These are phyloP conservation scores for Thecophora atra DNA, from an alignment of 2,888 invertebrate species.

Conservation along the genomic window DNA sequence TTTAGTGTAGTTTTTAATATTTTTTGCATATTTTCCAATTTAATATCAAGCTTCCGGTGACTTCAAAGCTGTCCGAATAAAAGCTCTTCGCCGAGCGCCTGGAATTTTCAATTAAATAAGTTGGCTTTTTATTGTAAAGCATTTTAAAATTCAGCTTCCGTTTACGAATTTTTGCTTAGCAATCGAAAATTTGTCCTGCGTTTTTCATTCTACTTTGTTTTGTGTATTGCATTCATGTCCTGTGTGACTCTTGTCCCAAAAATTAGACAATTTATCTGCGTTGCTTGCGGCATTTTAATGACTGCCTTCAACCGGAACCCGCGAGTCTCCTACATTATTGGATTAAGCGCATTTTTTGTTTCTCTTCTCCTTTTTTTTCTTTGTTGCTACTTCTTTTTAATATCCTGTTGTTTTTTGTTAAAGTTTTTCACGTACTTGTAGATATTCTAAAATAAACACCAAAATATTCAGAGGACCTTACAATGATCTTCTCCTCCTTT, in stretches of 20 bases:
- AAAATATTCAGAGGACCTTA: neutral
- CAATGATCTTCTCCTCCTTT: no score
- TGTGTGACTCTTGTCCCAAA: slow-evolving; percentile 5
- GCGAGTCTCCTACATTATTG: no score
- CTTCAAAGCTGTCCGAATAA: neutral
- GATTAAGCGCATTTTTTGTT: neutral
- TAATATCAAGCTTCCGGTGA: slow-evolving; percentile 10
- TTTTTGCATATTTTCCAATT: slow-evolving; percentile 29
- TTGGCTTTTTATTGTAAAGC: slow-evolving; percentile 17
- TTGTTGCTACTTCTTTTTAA: neutral
- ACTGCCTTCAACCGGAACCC: neutral
- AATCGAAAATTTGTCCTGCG: neutral
- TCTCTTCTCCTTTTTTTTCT: neutral
- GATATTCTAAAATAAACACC: slow-evolving; percentile 24
- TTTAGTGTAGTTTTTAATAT: neutral
- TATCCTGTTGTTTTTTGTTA: neutral
- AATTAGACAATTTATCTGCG: slow-evolving; percentile 27
- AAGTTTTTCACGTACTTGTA: neutral
- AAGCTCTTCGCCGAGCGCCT: slow-evolving; percentile 15
- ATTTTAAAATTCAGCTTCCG: slow-evolving; percentile 23
- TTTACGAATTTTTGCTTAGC: neutral
- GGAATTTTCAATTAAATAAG: slow-evolving; percentile 36
- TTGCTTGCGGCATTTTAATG: slow-evolving; percentile 30
- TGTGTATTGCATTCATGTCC: neutral
- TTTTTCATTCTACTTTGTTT: neutral